A percentile compares a stretch with the other conserved stretches of the same genome.
phyloP scores from a whole-genome alignment of 1,140 invertebrate species.

The Rhopalosiphum padi region DNA sequence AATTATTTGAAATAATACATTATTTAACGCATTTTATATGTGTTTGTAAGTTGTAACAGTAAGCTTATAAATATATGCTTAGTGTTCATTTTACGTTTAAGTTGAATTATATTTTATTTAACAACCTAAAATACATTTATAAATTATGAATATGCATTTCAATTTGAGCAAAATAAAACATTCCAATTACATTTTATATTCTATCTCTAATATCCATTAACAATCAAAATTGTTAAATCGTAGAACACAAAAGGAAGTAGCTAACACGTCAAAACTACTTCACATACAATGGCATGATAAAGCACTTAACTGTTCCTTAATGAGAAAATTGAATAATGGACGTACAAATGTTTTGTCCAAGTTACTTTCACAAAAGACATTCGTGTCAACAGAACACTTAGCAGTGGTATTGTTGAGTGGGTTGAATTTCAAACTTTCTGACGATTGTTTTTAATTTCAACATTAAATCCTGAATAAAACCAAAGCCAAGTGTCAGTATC shows the following conservation, averaged over 20 bases:
- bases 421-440: conserved; percentile 21
- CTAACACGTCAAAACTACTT: conserved; percentile 25
- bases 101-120: too few species aligned
- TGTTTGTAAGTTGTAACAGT: background rate
- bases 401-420: background rate
- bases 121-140: background rate
- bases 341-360: background rate
- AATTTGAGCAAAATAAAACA: background rate
- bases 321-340: conserved; percentile 16
- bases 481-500: background rate
- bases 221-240: background rate
- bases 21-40: background rate
- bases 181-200: background rate
- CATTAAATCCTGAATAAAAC: background rate
- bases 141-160: background rate
- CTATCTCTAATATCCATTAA: background rate
- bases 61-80: background rate
- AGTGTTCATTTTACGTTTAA: background rate
- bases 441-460: background rate
- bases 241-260: background rate
- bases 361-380: conserved; percentile 16
- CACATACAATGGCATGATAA: background rate
- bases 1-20: background rate
- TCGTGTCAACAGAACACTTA: conserved; percentile 6
- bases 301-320: conserved; percentile 1